Evolutionary conservation across 2,888 invertebrate genomes (phyloP), one percentile per base, ranked within the genome.

Genomic region (Spilarctia lutea): DNA sequence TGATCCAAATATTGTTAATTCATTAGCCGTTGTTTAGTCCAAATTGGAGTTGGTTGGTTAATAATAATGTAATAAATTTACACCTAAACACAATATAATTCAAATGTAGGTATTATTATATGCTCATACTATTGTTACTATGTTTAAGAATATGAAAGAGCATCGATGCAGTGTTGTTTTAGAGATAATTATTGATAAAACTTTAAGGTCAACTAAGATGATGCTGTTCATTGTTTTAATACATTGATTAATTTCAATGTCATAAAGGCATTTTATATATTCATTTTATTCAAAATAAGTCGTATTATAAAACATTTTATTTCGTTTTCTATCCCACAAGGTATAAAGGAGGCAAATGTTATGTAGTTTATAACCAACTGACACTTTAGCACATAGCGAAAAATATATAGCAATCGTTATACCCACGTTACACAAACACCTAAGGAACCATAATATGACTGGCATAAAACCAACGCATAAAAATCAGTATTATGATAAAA

Each of bases 1-100:
- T 75, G 65, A 77, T 77, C 75, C 76, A 79, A 82, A 82, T 76
- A 77, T 79, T 75, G 79, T 79, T 75, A 70, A 77, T 77, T 75
- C 74, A 76, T 75, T 73, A 65, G 45, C 60, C 24, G 71, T 73
- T 77, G 63, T 68, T 48, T 52, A 66, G 72, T 70, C 70, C 33
- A 76, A 82, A 80, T 82, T 77, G 56, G 65, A 75, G 60, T 77
- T 73, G 27, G 48, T 75, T 76, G 56, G 10, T 68, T 68, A 27
- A 66, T 71, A 79, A 67, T 71, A 30, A 78, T 72, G 39, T 69
- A 27, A 39, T 67, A 42, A 24, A 42, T 45, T 68, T 68, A 30
- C 27, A 20, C 16, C 67, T 67, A 39, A n/a, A 67, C 67, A 42
- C 7, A 65, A n/a, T 2, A 16, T n/a, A 39, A 35, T 42, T 39